Base-by-base conservation (phyloP, 2,113 vertebrate species). In the Saguinus imperator region DNA sequence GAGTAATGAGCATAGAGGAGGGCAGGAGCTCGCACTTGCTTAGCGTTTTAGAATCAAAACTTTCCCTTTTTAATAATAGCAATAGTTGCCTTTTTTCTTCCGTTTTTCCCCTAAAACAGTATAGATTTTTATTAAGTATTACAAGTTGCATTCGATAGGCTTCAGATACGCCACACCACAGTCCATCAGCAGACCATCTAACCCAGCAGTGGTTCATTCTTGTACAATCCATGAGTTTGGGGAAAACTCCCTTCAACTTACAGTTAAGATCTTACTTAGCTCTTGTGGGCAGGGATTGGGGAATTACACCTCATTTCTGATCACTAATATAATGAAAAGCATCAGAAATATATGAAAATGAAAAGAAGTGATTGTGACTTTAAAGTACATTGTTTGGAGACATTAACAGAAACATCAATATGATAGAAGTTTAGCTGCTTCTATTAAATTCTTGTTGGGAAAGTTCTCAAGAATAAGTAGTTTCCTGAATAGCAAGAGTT, bases 51-150 rank as follows among this genome's bases (percentile, higher is more conserved):
- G 70, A 94, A 45, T n/a, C 23, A 43, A 55, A 66, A 52, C 21
- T 58, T 92, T 61, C 20, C 9, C 37, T 84, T 94, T 64, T 96
- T 66, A 58, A 64, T 43, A 87, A 45, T 23, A 86, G 35, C 20
- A 64, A 64, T 27, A 14, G 27, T 64, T 64, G 61, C 61, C 27
- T 32, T 29, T 64, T 64, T 64, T 64, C 27, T 32, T 14, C 61
- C 12, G 13, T 64, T 64, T 64, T 64, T 32, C 61, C 61, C 27
- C 99, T 99, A 99, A 99, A 99, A 99, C 99, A 99, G 99, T 99
- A 99, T 99, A 99, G 99, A 99, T 99, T 99, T 99, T 99, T 99
- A 99, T 99, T 99, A 99, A 99, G 99, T 99, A 99, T 99, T 99
- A 99, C 99, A 99, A 99, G 99, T 99, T 99, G 99, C 99, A 99